Conservation (phyloP, 2,797 vertebrate genomes). For the Rhinella marina region DNA sequence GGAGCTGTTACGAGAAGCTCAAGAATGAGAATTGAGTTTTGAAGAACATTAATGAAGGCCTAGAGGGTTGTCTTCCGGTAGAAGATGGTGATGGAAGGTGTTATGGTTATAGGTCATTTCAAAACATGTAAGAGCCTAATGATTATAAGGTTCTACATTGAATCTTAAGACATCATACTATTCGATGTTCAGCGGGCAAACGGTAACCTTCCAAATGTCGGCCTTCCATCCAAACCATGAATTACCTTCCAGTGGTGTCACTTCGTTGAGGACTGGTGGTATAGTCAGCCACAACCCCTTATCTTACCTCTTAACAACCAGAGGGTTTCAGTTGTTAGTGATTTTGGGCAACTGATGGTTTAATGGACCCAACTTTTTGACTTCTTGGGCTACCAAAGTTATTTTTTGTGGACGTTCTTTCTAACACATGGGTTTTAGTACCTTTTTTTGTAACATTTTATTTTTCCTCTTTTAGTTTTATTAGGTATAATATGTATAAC, state of each 20-base stretch:
- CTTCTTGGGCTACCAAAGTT: too few relatives aligned
- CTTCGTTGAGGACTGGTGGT: not conserved
- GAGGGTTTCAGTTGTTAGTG: too few relatives aligned
- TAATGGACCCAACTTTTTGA: too few relatives aligned
- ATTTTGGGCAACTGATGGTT: too few relatives aligned
- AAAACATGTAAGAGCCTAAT: not conserved
- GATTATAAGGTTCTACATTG: not conserved
- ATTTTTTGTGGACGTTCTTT: too few relatives aligned
- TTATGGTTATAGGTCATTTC: not conserved
- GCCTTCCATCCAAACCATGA: not conserved
- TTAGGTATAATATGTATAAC: too few relatives aligned
- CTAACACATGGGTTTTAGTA: too few relatives aligned
- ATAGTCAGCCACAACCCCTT: not conserved
- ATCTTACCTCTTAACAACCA: too few relatives aligned
- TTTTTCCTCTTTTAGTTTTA: too few relatives aligned
- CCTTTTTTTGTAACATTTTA: too few relatives aligned
- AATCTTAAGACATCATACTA: not conserved
- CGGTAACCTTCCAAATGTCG: not conserved
- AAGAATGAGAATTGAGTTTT: not conserved
- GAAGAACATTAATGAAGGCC: too few relatives aligned
- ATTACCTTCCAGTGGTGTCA: not conserved
- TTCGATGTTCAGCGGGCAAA: not conserved
- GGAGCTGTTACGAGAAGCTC: not conserved
- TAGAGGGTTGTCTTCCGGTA: not conserved
- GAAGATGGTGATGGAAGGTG: not conserved